These are phyloP conservation scores for Zoanthus sociatus DNA, from an alignment of 92 coral and sea anemone species.

Conservation along the genomic window DNA sequence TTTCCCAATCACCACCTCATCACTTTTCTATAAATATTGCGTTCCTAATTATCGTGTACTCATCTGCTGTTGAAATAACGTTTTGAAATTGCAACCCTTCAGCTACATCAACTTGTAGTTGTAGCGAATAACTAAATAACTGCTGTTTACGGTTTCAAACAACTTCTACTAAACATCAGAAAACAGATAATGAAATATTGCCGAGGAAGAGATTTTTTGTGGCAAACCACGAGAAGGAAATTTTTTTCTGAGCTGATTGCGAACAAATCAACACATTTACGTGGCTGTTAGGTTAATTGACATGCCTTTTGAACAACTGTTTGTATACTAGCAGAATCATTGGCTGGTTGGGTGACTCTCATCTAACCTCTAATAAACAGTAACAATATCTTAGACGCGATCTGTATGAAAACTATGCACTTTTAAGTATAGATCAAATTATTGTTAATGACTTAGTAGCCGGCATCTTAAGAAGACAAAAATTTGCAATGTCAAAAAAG, in stretches of 20 bases:
- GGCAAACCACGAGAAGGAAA: not conserved
- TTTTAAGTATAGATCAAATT: not conserved
- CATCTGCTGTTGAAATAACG: not conserved
- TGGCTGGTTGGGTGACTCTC: not conserved
- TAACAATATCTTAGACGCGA: slow-evolving; percentile 34
- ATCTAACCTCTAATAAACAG: not conserved
- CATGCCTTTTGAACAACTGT: not conserved
- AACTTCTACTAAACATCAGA: not conserved
- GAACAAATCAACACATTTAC: not conserved
- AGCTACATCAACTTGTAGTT: not conserved
- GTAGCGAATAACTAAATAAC: not conserved
- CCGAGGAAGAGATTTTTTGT: not conserved
- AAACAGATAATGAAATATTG: not conserved
- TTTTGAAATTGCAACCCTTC: not conserved
- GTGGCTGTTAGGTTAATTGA: not conserved
- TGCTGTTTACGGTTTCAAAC: not conserved
- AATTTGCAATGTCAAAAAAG: not conserved
- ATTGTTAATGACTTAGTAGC: not conserved
- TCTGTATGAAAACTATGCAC: slow-evolving; percentile 13
- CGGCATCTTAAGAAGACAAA: not conserved
- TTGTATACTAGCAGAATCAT: not conserved
- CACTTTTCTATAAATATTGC: no score
- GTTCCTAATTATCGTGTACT: not conserved
- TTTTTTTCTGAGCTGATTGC: not conserved
- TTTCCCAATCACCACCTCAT: not conserved